A percentile compares a stretch with the other conserved stretches of the same genome.
These are phyloP conservation scores for Petrophora chlorosata DNA, from an alignment of 2,888 invertebrate species.

Conservation along the genomic window DNA sequence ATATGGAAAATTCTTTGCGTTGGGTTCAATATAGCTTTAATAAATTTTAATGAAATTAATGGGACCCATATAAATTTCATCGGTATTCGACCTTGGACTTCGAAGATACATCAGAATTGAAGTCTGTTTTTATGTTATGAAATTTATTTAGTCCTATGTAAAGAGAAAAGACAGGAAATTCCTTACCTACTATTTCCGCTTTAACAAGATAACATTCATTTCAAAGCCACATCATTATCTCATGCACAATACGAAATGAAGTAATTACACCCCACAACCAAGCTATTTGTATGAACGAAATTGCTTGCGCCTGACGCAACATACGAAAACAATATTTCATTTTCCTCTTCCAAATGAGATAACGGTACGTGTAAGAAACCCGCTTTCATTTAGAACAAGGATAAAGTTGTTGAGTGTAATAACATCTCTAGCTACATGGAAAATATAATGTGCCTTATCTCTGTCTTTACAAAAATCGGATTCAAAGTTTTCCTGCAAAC, in stretches of 20 bases:
- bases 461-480: too few relatives aligned
- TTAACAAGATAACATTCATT: conserved; percentile 1
- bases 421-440: too few relatives aligned
- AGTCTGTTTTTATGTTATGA: too few relatives aligned
- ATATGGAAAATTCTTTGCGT: too few relatives aligned
- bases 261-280: conserved; percentile 17
- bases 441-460: too few relatives aligned
- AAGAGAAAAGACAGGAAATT: not conserved
- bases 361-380: conserved; percentile 44
- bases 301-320: conserved; percentile 33
- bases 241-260: conserved; percentile 21
- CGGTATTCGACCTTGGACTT: too few relatives aligned
- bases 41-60: too few relatives aligned
- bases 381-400: conserved; percentile 44
- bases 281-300: conserved; percentile 27
- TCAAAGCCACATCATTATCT: conserved; percentile 14
- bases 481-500: too few relatives aligned
- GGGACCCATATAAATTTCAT: too few relatives aligned
- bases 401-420: conserved; percentile 46
- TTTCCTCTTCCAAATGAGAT: conserved; percentile 38
- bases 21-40: too few relatives aligned
- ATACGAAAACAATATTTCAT: conserved; percentile 37
- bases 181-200: conserved; percentile 1
- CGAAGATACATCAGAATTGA: too few relatives aligned
- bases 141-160: not conserved